A percentile compares a stretch with the other conserved stretches of the same genome.
Conservation (phyloP, 2,797 vertebrate genomes). For the Chrysolophus pictus region DNA sequence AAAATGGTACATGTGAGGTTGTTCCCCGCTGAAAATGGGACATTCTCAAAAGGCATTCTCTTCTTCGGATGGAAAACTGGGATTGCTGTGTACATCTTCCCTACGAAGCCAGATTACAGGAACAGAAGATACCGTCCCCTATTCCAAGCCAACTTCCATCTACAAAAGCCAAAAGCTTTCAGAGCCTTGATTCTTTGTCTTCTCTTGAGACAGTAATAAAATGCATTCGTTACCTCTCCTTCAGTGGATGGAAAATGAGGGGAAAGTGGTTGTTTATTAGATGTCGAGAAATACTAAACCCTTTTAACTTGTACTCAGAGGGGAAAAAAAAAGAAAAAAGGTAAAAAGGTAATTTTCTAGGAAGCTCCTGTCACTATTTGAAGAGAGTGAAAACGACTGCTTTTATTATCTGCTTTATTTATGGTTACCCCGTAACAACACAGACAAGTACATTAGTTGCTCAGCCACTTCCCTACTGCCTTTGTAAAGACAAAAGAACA, state of each 20-base stretch:
- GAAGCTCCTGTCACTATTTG: conserved; percentile 72
- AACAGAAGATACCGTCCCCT: neutral
- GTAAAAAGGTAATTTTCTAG: conserved; percentile 75
- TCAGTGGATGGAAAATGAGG: conserved; percentile 46
- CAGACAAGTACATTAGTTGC: conserved; percentile 64
- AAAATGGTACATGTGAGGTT: neutral
- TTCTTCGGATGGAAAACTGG: neutral
- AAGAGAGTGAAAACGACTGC: conserved; percentile 48
- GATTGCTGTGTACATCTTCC: neutral
- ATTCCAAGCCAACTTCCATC: neutral
- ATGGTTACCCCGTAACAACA: conserved; percentile 61
- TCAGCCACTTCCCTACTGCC: conserved; percentile 12
- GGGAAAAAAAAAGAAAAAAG: conserved; percentile 37
- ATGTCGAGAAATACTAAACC: conserved; percentile 71
- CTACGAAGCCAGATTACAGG: neutral
- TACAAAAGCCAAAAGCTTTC: neutral
- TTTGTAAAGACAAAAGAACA: conserved; percentile 48
- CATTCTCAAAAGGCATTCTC: neutral
- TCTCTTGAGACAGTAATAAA: conserved; percentile 70
- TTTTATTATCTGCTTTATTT: conserved; percentile 77
- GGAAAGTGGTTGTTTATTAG: conserved; percentile 76
- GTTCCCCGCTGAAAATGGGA: neutral
- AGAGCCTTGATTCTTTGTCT: conserved; percentile 40
- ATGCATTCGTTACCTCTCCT: conserved; percentile 70
- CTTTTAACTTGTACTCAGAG: conserved; percentile 72